Evolutionary conservation across 2,888 invertebrate species (phyloP), one percentile per base, ranked within the genome.

Genomic region (Elmis aenea): DNA sequence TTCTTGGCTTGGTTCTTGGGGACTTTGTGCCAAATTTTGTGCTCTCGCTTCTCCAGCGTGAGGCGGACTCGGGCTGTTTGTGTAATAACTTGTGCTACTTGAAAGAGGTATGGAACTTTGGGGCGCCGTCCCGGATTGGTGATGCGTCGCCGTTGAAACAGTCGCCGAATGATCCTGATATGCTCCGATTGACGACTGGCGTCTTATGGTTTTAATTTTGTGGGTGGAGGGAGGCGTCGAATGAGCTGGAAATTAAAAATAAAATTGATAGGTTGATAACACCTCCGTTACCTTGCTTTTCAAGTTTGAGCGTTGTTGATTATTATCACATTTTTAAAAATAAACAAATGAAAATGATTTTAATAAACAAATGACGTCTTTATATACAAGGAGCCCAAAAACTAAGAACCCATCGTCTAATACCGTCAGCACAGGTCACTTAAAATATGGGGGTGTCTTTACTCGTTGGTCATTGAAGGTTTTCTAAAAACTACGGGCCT

Each of bases 121-220:
- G n/a, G 50, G 45, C 12, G 39, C 23, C 13, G 46, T 42, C 12
- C 48, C 31, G 4, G 50, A 28, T 13, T 50, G 48, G 14, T 41
- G 51, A 25, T 42, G 36, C 12, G 49, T 38, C 2, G 42, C 21
- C 10, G 52, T 24, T 35, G 49, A 24, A 18, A 18, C 8, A 8
- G 8, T 8, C 15, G 70, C 67, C 23, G 71, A 69, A 51, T 72
- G 71, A 54, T 76, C 75, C 50, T 76, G 73, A 50, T 77, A 68
- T 1, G 75, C 75, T 2, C 78, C 79, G 49, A 74, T 74, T 1
- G 78, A 78, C 5, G 78, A 78, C 59, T 79, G 79, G 12, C 79
- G 71, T 9, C 77, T 69, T 33, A 79, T 77, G 9, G 74, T 76
- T 27, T 73, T 71, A 33, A 76, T 70, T 42, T 77, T 72, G 51